Evolutionary conservation across 2,113 vertebrate genomes (phyloP).

Genomic region (Chaetorhynchus papuensis): DNA sequence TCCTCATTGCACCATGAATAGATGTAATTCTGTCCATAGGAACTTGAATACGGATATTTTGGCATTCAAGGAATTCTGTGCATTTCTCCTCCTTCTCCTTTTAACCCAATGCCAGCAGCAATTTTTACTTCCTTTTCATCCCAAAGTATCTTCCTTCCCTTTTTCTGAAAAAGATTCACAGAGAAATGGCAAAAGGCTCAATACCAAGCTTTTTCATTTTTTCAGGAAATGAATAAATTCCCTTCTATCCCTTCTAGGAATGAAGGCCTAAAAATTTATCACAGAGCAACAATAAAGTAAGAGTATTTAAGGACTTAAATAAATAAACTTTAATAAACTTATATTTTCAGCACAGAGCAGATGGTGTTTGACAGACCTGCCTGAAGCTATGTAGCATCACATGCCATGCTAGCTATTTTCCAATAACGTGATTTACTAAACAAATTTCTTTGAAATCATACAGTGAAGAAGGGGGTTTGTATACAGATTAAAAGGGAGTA

Average conservation of each 20-base stretch:
- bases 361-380: constrained; percentile 63
- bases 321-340: constrained; percentile 72
- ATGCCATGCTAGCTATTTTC: constrained; percentile 24
- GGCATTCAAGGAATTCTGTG: not conserved
- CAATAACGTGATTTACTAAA: constrained; percentile 61
- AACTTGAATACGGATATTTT: not conserved
- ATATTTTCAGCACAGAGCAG: constrained; percentile 52
- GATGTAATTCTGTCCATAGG: not conserved
- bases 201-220: not conserved
- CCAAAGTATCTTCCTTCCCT: not conserved
- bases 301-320: constrained; percentile 59
- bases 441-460: not conserved
- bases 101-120: constrained; percentile 5
- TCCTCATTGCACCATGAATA: not conserved
- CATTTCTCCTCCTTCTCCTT: not conserved
- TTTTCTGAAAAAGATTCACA: not conserved
- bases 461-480: not conserved
- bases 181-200: not conserved
- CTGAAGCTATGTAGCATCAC: constrained; percentile 52
- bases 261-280: not conserved
- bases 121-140: constrained; percentile 16
- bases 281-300: constrained; percentile 47
- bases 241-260: constrained; percentile 14
- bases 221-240: not conserved
- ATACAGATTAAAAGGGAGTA: not conserved